Evolutionary conservation across 2,888 invertebrate genomes (phyloP).

Genomic region (Dexiosoma caninum): DNA sequence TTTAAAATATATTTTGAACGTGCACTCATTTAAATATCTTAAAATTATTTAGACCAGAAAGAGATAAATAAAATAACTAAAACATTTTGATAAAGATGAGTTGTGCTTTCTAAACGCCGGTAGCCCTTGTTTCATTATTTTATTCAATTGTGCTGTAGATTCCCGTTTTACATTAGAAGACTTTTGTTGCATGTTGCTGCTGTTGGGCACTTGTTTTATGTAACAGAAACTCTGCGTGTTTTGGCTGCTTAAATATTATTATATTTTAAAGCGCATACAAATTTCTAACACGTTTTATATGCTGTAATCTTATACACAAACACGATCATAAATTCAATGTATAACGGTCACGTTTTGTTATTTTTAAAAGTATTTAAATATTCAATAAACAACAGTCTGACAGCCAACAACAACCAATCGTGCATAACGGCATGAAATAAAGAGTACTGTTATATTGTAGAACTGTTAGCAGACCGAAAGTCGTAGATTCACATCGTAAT

Average conservation of each 20-base stretch:
- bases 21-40: background rate
- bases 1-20: too few relatives aligned
- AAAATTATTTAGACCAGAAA: background rate
- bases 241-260: constrained; percentile 13
- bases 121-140: constrained; percentile 10
- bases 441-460: too few relatives aligned
- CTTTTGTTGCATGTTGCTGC: background rate
- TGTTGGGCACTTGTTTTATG: background rate
- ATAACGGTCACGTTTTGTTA: background rate
- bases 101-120: background rate
- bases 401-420: too few relatives aligned
- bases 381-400: constrained; percentile 17
- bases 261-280: background rate
- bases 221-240: background rate
- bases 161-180: background rate
- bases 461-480: too few relatives aligned
- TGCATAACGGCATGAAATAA: too few relatives aligned
- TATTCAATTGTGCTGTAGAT: background rate
- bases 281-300: background rate
- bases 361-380: background rate
- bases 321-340: background rate
- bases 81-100: background rate
- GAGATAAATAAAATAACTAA: background rate
- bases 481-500: too few relatives aligned
- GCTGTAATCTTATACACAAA: background rate